Evolutionary conservation across 2,113 vertebrate species (phyloP).

Genomic region (Melanocharis versteri): DNA sequence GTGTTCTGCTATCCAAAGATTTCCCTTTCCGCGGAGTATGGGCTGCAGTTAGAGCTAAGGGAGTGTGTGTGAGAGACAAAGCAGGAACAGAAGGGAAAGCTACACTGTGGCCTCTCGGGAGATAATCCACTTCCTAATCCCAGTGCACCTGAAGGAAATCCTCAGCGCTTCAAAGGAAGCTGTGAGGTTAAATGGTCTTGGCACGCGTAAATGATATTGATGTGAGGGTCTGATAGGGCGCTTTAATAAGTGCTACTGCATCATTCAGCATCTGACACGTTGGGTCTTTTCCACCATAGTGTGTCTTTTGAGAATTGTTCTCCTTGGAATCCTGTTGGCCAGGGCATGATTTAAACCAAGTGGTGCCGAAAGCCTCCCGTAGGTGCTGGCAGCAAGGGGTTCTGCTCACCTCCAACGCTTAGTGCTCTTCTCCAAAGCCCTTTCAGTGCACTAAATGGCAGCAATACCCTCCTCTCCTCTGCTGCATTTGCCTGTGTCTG

Average conservation of each 20-base stretch:
- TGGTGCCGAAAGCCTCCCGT: not conserved
- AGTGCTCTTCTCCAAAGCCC: not conserved
- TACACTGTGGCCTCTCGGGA: not conserved
- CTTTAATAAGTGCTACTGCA: not conserved
- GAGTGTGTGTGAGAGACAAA: not conserved
- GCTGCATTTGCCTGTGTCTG: not conserved
- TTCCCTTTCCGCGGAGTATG: not conserved
- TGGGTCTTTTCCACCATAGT: not conserved
- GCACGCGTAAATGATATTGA: not conserved
- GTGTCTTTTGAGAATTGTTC: not conserved
- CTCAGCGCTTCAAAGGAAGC: not conserved
- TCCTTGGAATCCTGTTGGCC: not conserved
- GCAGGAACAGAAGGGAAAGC: not conserved
- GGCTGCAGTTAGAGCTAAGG: not conserved
- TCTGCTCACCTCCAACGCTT: not conserved
- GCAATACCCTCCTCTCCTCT: not conserved
- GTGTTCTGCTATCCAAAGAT: not conserved
- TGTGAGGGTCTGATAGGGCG: not conserved
- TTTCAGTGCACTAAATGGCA: not conserved
- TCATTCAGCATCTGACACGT: accelerated
- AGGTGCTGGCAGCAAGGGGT: not conserved
- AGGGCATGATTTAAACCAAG: not conserved
- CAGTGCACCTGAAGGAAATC: not conserved
- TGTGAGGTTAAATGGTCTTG: not conserved
- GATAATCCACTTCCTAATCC: not conserved